These are phyloP conservation scores for Chaetodon auriga DNA, from an alignment of 2,113 vertebrate genomes.

Conservation along the genomic window DNA sequence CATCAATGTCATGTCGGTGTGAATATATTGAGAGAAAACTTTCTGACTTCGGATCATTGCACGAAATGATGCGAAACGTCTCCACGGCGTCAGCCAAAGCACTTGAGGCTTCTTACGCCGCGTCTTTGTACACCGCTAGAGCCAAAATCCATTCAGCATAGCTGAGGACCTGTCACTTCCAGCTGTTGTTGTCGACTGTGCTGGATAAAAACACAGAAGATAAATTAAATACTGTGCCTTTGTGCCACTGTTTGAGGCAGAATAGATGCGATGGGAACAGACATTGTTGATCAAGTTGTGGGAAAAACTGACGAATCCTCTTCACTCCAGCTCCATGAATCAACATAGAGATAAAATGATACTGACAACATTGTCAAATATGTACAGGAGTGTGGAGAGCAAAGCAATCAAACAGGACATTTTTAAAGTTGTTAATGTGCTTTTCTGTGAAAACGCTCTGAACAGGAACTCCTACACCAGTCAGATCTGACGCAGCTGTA, in stretches of 20 bases:
- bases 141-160: background rate
- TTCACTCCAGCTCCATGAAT: conserved; percentile 11
- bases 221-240: conserved; percentile 2
- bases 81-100: background rate
- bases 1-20: too few species aligned
- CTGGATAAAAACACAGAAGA: background rate
- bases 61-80: background rate
- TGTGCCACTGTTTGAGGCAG: background rate
- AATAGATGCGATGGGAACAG: background rate
- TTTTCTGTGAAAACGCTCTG: background rate
- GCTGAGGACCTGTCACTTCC: background rate
- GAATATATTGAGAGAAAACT: too few species aligned
- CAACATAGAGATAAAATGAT: background rate
- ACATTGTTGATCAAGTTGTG: background rate
- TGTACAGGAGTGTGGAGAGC: background rate
- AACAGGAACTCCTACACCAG: too few species aligned
- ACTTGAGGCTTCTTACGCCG: background rate
- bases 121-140: background rate
- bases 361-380: conserved; percentile 1
- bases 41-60: too few species aligned
- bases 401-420: background rate
- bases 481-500: too few species aligned
- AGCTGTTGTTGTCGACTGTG: background rate
- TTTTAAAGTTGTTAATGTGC: background rate
- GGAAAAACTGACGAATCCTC: background rate